Evolutionary conservation across 2,113 vertebrate genomes (phyloP).

Genomic region (Taurulus bubalis): DNA sequence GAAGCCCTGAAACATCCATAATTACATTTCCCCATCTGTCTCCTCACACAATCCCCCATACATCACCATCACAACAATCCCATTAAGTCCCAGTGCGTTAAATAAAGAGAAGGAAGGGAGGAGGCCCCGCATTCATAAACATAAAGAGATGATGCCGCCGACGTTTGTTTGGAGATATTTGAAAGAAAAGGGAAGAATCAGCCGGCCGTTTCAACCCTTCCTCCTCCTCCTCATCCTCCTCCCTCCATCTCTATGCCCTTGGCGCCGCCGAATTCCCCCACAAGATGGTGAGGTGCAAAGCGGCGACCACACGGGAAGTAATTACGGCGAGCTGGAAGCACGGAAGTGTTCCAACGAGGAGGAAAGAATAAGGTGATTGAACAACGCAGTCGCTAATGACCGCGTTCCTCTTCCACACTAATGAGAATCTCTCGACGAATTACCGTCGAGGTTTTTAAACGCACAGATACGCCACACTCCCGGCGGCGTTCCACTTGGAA

Average conservation of each 20-base stretch:
- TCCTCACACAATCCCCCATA: conserved; percentile 66
- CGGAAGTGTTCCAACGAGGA: conserved; percentile 49
- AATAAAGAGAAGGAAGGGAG: conserved; percentile 42
- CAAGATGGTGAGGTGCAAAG: conserved; percentile 59
- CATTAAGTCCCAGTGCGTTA: conserved; percentile 73
- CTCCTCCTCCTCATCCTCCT: conserved; percentile 14
- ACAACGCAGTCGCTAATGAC: conserved; percentile 65
- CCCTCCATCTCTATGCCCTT: conserved; percentile 63
- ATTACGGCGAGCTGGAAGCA: conserved; percentile 66
- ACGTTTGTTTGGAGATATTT: conserved; percentile 61
- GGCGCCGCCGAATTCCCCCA: conserved; percentile 50
- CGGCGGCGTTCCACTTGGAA: conserved; percentile 3
- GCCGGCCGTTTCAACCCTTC: conserved; percentile 26
- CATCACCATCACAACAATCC: conserved; percentile 79
- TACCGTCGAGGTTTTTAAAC: conserved; percentile 30
- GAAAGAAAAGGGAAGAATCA: conserved; percentile 33
- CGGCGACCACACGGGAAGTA: conserved; percentile 65
- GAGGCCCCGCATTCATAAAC: conserved; percentile 47
- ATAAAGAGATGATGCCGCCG: conserved; percentile 68
- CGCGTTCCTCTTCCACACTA: conserved; percentile 40
- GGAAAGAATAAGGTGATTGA: conserved; percentile 57
- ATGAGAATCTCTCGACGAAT: conserved; percentile 63
- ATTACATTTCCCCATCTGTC: conserved; percentile 82
- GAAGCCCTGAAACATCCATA: conserved; percentile 72
- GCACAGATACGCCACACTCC: conserved; percentile 8